Base-by-base conservation (phyloP, 2,888 invertebrate species). In the Caenorhabditis plicata region DNA sequence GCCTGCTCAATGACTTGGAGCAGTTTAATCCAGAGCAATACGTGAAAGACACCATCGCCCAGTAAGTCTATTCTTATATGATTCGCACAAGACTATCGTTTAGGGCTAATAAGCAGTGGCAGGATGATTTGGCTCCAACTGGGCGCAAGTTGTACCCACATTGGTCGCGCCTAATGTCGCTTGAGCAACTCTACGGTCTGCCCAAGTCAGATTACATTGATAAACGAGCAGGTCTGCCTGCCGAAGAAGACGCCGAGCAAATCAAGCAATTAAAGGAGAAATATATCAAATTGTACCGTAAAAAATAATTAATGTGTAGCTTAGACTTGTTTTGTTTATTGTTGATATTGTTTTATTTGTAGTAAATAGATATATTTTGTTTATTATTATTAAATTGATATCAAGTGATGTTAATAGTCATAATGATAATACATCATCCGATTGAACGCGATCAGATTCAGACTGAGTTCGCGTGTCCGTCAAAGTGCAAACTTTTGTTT, bases 121-220 rank as follows among this genome's bases (percentile, higher is more conserved):
- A 63, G 25, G 58, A 64, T 23, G 69, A 74, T 22, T 52, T 78
- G 56, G 72, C 75, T 9, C 76, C 75, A 17, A 69, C 73, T 15
- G 78, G 78, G 17, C 55, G 73, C 20, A 75, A 75, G 42, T 51
- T 73, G 41, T 75, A 78, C 45, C 78, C 78, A 9, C 78, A 78
- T 38, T 78, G 78, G 78, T 74, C 74, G 17, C 54, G 77, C 27
- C 56, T 78, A 15, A 77, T 78, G 72, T 58, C 68, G 11, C 40
- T 78, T 15, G 78, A 78, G 53, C 78, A 70, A 31, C 46, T 67
- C 22, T 70, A 65, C 36, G 66, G 65, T 11, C 53, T 75, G 2
- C 71, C 68, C 9, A 71, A 73, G 38, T 62, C 55, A 45, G 73
- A 73, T 44, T 74, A 71, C 45, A 78, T 78, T 40, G 78, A 78